Evolutionary conservation across 2,113 vertebrate genomes (phyloP), one percentile per base, ranked within the genome.

Genomic region (Oreochromis niloticus): DNA sequence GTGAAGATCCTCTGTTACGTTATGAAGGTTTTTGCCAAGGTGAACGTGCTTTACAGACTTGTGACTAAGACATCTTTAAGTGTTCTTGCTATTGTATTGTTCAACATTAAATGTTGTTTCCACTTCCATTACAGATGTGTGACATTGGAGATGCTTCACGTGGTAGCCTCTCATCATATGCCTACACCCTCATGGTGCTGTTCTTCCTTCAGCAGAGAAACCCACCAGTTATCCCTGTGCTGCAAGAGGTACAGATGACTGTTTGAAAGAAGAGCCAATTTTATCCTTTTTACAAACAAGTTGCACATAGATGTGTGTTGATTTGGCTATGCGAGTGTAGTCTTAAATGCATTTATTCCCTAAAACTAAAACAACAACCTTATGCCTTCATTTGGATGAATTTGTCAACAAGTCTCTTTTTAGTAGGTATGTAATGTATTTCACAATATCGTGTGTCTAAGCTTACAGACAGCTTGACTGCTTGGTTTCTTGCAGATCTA

Each of bases 1-100:
- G 98, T 99, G 87, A 98, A 97, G 89, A 96, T 97, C 24, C 95
- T 99, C 61, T 98, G 98, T 92, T 99, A 99, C 24, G 97, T 97
- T 81, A 99, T 99, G 98, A 99, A 99, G 95, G 97, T 98, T 85
- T 99, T 99, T 90, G 97, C 98, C 16, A 99, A 99, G 94, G 98
- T 98, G 80, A 93, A 84, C 17, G 8, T 39, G 6, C 5, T 22
- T 48, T 11, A 7, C 3, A 27, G 6, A 6, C 19, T 19, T 3
- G 19, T 6, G 9, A 4, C 24, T 19, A 11, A 34, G 12, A 7
- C 6, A 22, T 56, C 4, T 54, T 41, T 63, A 81, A 81, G 19
- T 81, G 11, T 36, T 39, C 19, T 7, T 61, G n/a, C 24, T 9
- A 7, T 52, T 50, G 3, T 6, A 9, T 54, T 43, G 11, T 61